Base-by-base conservation (phyloP, 2,888 invertebrate species). In the Euclidia mi region DNA sequence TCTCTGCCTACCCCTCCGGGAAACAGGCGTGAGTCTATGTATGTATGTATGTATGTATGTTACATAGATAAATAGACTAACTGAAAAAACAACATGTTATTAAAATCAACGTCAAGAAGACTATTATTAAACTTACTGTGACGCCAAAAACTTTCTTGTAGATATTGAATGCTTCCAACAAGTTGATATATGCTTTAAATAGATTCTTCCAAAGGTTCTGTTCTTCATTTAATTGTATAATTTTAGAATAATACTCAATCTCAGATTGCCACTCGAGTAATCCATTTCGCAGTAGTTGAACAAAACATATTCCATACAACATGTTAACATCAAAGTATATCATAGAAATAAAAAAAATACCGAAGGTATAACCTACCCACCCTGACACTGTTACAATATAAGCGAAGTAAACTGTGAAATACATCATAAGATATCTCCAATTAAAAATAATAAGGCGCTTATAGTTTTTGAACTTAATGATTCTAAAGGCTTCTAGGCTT, bases 401-500 rank as follows among this genome's bases (percentile, higher is more conserved):
- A 34, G 14, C 9, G 14, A 6, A 3, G 9, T 14, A 34, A 14
- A 14, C 14, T 7, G 9, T 14, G 14, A 7, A 14, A 34, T 34
- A 6, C 14, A 12, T 34, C 7, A 34, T 4, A 14, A 34, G 1
- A 7, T 34, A 34, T 2, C 7, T 14, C 34, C 34, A 34, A 34
- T 34, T 4, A 7, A 7, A 14, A 14, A 14, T 14, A 14, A 34
- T 34, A 2, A 34, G 7, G 1, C 7, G 4, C 14, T 34, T 34
- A 6, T 14, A 34, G 4, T 34, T 34, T 14, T 34, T 34, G 0
- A 40, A 50, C 12, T 37, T 38, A 4, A 65, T 45, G 1, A 29
- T 37, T 40, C 46, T 57, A 14, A 51, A 43, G 10, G 55, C 35
- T 2, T 25, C 46, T 52, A 58, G 61, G 6, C 61, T 43, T 0